phyloP scores from a whole-genome alignment of 1,140 invertebrate species.

The Drosophila willistoni region DNA sequence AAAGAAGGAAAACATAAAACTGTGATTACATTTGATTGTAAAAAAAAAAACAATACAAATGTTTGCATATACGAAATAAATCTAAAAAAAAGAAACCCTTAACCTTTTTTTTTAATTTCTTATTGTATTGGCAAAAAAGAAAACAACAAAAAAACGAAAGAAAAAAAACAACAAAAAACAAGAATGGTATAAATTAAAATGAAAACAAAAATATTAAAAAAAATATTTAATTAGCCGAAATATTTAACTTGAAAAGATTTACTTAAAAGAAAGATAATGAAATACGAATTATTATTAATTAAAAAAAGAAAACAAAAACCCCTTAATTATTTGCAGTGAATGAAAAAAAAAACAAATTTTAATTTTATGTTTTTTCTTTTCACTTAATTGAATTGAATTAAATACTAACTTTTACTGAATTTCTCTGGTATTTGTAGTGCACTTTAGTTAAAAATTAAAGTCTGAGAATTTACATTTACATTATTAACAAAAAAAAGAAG shows the following conservation, averaged over 20 bases:
- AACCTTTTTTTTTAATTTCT: slow-evolving; percentile 40
- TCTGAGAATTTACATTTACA: slow-evolving; percentile 79
- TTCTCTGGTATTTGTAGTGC: slow-evolving; percentile 69
- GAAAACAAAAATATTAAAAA: slow-evolving; percentile 51
- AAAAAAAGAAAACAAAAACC: background rate
- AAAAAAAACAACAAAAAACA: background rate
- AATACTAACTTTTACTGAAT: slow-evolving; percentile 7
- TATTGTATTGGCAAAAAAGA: slow-evolving; percentile 27
- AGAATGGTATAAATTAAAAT: background rate
- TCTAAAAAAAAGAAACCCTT: slow-evolving; percentile 37
- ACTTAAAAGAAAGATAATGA: slow-evolving; percentile 46
- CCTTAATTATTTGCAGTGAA: slow-evolving; percentile 1
- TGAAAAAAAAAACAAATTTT: background rate
- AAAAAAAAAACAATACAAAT: slow-evolving; percentile 52
- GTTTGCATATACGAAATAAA: slow-evolving; percentile 59
- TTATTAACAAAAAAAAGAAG: slow-evolving; percentile 50
- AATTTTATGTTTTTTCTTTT: slow-evolving; percentile 56
- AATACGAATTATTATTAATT: slow-evolving; percentile 53
- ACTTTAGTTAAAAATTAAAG: slow-evolving; percentile 82
- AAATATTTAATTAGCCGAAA: slow-evolving; percentile 81
- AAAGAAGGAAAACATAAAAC: slow-evolving; percentile 82
- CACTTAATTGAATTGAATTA: slow-evolving; percentile 21
- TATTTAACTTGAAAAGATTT: slow-evolving; percentile 78
- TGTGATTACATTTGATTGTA: slow-evolving; percentile 81
- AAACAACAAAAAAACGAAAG: background rate